Evolutionary conservation across 1,140 invertebrate species (phyloP).

Genomic region (Hylaeus volcanicus): DNA sequence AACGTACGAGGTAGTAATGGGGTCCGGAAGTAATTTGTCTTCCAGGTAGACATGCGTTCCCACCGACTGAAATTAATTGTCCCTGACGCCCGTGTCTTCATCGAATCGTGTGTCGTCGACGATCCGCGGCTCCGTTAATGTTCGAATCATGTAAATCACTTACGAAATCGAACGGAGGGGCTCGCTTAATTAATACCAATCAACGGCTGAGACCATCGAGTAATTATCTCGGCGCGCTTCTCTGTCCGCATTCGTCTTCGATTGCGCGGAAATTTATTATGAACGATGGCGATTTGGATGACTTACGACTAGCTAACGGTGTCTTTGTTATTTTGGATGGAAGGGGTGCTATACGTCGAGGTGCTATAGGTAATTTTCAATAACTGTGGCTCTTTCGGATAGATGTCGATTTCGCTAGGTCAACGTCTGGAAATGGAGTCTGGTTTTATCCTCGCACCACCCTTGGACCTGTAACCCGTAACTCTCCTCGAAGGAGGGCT

Average conservation of each 20-base stretch:
- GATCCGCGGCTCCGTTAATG: not conserved
- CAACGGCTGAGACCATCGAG: not conserved
- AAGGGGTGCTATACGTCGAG: too few species aligned
- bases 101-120: constrained; percentile 15
- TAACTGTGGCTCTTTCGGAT: too few species aligned
- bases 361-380: too few species aligned
- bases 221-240: not conserved
- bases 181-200: not conserved
- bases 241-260: not conserved
- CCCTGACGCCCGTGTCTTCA: constrained; percentile 28
- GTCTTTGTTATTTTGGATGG: too few species aligned
- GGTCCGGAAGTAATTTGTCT: constrained; percentile 58
- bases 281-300: too few species aligned
- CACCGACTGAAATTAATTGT: constrained; percentile 53
- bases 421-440: too few species aligned
- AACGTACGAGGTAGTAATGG: constrained; percentile 38
- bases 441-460: constrained; percentile 13
- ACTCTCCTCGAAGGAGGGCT: constrained; percentile 10
- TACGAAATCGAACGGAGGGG: not conserved
- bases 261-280: not conserved
- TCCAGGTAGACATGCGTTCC: constrained; percentile 26
- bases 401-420: too few species aligned
- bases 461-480: not conserved
- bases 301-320: too few species aligned
- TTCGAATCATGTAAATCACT: constrained; percentile 23